Evolutionary conservation across 53 echinoderm and acorn worm species (phyloP).

Genomic region (Crossaster papposus): DNA sequence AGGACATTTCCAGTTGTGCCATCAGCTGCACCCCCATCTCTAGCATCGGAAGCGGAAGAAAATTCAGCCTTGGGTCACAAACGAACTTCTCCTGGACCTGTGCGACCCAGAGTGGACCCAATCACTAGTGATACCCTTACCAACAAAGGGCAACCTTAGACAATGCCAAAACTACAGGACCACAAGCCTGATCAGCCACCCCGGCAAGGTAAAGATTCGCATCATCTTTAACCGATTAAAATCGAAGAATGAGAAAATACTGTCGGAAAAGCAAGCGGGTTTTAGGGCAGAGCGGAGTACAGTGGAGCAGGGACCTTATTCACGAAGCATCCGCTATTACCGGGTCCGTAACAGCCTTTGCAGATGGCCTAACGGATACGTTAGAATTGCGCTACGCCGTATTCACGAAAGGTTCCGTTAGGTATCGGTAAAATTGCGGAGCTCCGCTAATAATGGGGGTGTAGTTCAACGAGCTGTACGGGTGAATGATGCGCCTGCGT

Average conservation of each 20-base stretch:
- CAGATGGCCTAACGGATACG: too few species aligned
- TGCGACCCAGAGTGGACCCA: constrained; percentile 52
- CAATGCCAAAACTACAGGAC: constrained; percentile 61
- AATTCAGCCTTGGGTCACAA: constrained; percentile 27
- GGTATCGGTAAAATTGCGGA: too few species aligned
- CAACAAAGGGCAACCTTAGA: constrained; percentile 60
- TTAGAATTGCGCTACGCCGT: too few species aligned
- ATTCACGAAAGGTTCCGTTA: too few species aligned
- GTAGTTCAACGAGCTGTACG: too few species aligned
- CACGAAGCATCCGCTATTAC: too few species aligned
- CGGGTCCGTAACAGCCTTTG: too few species aligned
- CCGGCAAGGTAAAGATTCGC: constrained; percentile 50
- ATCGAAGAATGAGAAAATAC: neutral
- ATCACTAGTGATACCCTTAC: constrained; percentile 52
- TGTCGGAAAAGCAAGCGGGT: constrained; percentile 34
- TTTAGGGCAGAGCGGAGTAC: constrained; percentile 28
- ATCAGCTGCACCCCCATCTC: constrained; percentile 25
- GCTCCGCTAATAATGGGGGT: too few species aligned
- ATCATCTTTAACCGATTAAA: constrained; percentile 11
- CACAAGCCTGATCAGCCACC: constrained; percentile 54
- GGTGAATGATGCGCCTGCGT: too few species aligned
- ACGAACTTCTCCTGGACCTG: constrained; percentile 36
- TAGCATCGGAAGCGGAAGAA: constrained; percentile 8
- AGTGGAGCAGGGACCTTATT: constrained; percentile 18
- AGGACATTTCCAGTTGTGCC: neutral